Evolutionary conservation across 2,888 invertebrate genomes (phyloP).

Genomic region (Thymelicus lineola): DNA sequence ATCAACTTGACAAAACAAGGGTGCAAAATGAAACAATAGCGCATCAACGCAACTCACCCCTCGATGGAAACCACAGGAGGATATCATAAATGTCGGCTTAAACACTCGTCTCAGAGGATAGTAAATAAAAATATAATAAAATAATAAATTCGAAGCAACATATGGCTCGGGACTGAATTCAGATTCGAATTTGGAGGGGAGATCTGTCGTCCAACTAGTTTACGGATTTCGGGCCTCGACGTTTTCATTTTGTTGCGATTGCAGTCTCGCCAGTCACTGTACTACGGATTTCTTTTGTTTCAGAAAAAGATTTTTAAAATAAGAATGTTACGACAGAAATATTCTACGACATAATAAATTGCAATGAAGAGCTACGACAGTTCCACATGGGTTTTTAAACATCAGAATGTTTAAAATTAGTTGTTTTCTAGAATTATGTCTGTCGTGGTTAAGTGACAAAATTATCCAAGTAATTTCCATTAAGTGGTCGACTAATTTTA

Average conservation of each 20-base stretch:
- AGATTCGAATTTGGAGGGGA: slow-evolving; percentile 46
- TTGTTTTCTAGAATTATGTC: too few relatives aligned
- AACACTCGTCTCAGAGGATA: slow-evolving; percentile 80
- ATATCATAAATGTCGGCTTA: slow-evolving; percentile 84
- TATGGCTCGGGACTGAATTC: slow-evolving; percentile 68
- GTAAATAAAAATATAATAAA: slow-evolving; percentile 84
- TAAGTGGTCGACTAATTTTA: too few relatives aligned
- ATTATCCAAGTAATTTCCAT: too few relatives aligned
- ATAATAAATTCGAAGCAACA: slow-evolving; percentile 81
- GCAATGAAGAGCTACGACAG: slow-evolving; percentile 31
- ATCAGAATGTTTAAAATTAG: too few relatives aligned
- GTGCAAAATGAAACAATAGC: slow-evolving; percentile 78
- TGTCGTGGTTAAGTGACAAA: too few relatives aligned
- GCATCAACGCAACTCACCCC: slow-evolving; percentile 71
- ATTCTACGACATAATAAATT: slow-evolving; percentile 24
- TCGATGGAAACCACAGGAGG: slow-evolving; percentile 75
- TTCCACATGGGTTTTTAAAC: slow-evolving; percentile 27
- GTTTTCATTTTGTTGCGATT: slow-evolving; percentile 35
- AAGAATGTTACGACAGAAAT: slow-evolving; percentile 23
- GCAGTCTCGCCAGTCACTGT: slow-evolving; percentile 25
- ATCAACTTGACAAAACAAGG: slow-evolving; percentile 73
- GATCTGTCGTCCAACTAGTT: slow-evolving; percentile 45
- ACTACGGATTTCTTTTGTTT: slow-evolving; percentile 37
- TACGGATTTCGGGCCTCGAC: slow-evolving; percentile 35
- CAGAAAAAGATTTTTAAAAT: slow-evolving; percentile 27